phyloP scores from a whole-genome alignment of 1,140 invertebrate species.

The Habropoda laboriosa region DNA sequence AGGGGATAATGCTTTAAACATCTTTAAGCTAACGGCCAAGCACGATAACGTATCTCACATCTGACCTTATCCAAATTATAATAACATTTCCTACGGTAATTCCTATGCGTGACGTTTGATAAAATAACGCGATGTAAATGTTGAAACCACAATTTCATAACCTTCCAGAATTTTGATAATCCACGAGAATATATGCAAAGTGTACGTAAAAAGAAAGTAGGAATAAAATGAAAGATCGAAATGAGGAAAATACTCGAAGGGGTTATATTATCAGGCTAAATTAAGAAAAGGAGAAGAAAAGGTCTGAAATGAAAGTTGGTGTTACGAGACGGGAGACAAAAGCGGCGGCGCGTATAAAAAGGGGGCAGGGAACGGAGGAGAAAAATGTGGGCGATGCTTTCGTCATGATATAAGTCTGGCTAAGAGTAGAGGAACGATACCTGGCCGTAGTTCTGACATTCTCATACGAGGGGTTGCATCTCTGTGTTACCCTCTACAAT shows the following conservation, averaged over 20 bases:
- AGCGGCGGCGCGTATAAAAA: background rate
- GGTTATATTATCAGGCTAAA: constrained; percentile 1
- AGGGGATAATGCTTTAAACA: constrained; percentile 51
- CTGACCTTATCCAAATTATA: too few species aligned
- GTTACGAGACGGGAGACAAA: constrained; percentile 13
- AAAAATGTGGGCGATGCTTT: constrained; percentile 26
- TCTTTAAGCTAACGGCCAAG: background rate
- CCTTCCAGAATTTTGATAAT: too few species aligned
- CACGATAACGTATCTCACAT: background rate
- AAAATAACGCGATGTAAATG: background rate
- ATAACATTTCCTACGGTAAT: too few species aligned
- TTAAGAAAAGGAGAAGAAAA: constrained; percentile 1
- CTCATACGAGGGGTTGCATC: constrained; percentile 38
- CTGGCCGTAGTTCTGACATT: constrained; percentile 39
- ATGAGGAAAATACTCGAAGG: background rate
- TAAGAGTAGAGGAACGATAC: constrained; percentile 28
- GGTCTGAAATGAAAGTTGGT: constrained; percentile 10
- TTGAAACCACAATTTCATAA: background rate
- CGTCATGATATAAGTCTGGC: constrained; percentile 46
- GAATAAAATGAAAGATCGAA: background rate
- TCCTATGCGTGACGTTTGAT: too few species aligned
- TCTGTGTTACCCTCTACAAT: constrained; percentile 48
- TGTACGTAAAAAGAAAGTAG: too few species aligned
- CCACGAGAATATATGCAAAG: background rate
- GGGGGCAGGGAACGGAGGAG: background rate